Evolutionary conservation across 2,113 vertebrate genomes (phyloP).

Genomic region (Perognathus longimembris): DNA sequence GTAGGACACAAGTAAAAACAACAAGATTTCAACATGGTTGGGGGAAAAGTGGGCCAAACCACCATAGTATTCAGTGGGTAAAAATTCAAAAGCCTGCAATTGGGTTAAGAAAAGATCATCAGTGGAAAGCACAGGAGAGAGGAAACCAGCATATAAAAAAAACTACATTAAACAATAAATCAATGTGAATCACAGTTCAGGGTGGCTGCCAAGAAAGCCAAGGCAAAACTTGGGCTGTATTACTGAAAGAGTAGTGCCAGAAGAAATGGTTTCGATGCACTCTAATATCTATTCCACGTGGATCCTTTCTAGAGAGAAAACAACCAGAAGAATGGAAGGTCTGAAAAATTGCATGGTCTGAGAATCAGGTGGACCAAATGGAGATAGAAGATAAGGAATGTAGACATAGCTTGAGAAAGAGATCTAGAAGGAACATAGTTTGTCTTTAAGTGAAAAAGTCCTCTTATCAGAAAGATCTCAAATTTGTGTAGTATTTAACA

Average conservation of each 20-base stretch:
- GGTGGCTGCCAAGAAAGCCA: constrained; percentile 20
- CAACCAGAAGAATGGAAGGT: not conserved
- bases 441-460: not conserved
- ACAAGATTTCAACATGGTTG: constrained; percentile 26
- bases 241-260: constrained; percentile 2
- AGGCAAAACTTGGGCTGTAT: not conserved
- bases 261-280: constrained; percentile 1
- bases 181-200: constrained; percentile 48
- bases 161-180: constrained; percentile 55
- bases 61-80: constrained; percentile 5
- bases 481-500: not conserved
- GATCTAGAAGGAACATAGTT: not conserved
- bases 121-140: constrained; percentile 25
- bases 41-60: not conserved
- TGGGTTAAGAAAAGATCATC: not conserved
- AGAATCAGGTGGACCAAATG: constrained; percentile 23
- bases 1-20: not conserved
- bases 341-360: not conserved
- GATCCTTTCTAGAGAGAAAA: not conserved
- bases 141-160: constrained; percentile 36
- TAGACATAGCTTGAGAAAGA: not conserved
- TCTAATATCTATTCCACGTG: not conserved
- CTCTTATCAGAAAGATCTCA: not conserved
- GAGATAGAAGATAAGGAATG: not conserved
- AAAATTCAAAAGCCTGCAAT: constrained; percentile 38